These are phyloP conservation scores for Euzetes globulus DNA, from an alignment of 2,888 invertebrate genomes.

Conservation along the genomic window DNA sequence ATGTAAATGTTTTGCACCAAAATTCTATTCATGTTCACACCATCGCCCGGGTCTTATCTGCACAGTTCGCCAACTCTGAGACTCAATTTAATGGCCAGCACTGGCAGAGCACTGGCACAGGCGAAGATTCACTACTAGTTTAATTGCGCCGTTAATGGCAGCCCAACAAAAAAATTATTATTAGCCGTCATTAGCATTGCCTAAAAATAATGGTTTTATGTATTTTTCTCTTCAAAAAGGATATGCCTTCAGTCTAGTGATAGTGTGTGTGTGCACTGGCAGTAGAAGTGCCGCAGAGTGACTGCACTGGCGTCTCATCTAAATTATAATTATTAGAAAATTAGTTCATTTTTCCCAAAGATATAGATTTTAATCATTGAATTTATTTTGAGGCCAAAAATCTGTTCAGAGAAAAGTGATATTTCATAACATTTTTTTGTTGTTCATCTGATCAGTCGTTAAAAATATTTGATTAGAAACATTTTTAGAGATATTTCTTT, in stretches of 20 bases:
- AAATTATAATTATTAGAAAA: conserved; percentile 2
- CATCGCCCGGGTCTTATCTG: conserved; percentile 1
- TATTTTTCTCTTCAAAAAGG: background rate
- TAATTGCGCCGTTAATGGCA: conserved; percentile 28
- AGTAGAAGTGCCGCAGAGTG: background rate
- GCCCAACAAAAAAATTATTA: conserved; percentile 1
- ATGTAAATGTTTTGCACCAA: conserved; percentile 29
- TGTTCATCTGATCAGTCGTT: background rate
- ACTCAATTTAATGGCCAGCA: background rate
- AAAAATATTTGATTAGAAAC: background rate
- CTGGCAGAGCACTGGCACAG: background rate
- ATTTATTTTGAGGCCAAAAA: background rate
- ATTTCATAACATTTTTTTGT: background rate
- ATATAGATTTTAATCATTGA: background rate
- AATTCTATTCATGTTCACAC: conserved; percentile 24
- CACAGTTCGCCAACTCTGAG: background rate
- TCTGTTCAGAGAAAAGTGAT: background rate
- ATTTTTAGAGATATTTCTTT: background rate
- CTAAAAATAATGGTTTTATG: conserved; percentile 5
- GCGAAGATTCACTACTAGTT: background rate
- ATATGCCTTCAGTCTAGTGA: background rate
- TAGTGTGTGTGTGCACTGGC: background rate
- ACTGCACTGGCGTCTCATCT: background rate
- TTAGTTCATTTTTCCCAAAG: background rate
- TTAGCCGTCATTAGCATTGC: conserved; percentile 17